These are phyloP conservation scores for Boloria selene DNA, from an alignment of 2,888 invertebrate genomes.

Conservation along the genomic window DNA sequence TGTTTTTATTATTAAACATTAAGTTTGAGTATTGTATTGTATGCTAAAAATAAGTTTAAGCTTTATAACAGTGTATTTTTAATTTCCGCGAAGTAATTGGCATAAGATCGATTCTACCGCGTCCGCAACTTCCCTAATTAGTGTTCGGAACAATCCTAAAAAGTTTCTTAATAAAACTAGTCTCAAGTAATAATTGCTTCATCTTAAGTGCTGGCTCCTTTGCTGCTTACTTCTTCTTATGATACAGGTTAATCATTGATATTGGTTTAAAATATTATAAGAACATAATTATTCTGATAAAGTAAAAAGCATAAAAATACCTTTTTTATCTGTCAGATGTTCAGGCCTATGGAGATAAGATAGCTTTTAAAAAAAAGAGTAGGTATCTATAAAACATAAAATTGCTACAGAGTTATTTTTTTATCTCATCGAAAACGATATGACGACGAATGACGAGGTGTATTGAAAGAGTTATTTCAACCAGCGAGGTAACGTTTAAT, in stretches of 20 bases:
- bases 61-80: constrained; percentile 23
- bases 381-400: too few species aligned
- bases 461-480: too few species aligned
- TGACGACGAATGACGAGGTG: too few species aligned
- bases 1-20: background rate
- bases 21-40: background rate
- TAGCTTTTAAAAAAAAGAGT: too few species aligned
- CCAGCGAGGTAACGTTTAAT: too few species aligned
- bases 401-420: too few species aligned
- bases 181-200: constrained; percentile 55
- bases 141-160: constrained; percentile 52
- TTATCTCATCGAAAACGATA: too few species aligned
- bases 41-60: constrained; percentile 6
- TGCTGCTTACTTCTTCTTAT: constrained; percentile 5
- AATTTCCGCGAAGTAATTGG: constrained; percentile 28
- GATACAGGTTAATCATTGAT: background rate
- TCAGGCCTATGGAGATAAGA: too few species aligned
- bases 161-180: constrained; percentile 56
- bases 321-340: too few species aligned
- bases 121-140: constrained; percentile 53
- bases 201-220: constrained; percentile 42
- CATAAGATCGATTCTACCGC: constrained; percentile 35
- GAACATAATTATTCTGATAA: too few species aligned
- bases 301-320: too few species aligned
- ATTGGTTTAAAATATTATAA: background rate